Base-by-base conservation (phyloP, 2,888 invertebrate species). In the Melanchra persicariae region DNA sequence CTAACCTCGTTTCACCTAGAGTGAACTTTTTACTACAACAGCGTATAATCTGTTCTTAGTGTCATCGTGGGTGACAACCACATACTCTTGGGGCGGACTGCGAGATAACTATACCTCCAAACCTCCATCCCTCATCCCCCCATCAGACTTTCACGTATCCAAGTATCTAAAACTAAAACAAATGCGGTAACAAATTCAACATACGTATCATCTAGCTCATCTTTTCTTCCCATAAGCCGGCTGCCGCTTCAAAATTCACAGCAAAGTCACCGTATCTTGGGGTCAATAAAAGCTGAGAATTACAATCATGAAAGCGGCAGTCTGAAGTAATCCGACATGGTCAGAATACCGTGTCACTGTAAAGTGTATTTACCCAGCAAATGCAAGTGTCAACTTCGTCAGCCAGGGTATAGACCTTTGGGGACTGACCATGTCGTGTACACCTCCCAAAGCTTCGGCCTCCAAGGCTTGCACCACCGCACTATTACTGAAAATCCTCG, bases 321-420 rank as follows among this genome's bases (percentile, higher is more conserved):
- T n/a, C n/a, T 49, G 12, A 26, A 30, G 37, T 8, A 26, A 49
- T 10, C 15, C 8, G 26, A 17, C 10, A 40, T 51, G 66, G 6
- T 40, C 22, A 40, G 12, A 37, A 5, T 8, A n/a, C 8, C 2
- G 67, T 83, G 84, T 76, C 74, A 70, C 26, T 85, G 82, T 74
- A 40, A 75, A 22, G 85, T 85, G 19, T 64, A 75, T 10, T 77
- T 79, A 7, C 58, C 75, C 43, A 72, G 68, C 47, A 79, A 68
- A 40, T 88, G 88, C 70, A 76, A 60, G 22, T 87, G 88, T 66
- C 81, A 78, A 49, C 57, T 81, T 7, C 58, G 62, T 22, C n/a
- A n/a, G 5, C 6, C 64, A 0, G 62, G 58, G 9, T 81, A 57
- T 54, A 47, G 72, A 8, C 24, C 54, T 1, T 24, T 55, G 8